Percentiles rank a stretch among this genome's conserved stretches.
Evolutionary conservation across 2,888 invertebrate species (phyloP).

Genomic region (Lasioglossum morio): DNA sequence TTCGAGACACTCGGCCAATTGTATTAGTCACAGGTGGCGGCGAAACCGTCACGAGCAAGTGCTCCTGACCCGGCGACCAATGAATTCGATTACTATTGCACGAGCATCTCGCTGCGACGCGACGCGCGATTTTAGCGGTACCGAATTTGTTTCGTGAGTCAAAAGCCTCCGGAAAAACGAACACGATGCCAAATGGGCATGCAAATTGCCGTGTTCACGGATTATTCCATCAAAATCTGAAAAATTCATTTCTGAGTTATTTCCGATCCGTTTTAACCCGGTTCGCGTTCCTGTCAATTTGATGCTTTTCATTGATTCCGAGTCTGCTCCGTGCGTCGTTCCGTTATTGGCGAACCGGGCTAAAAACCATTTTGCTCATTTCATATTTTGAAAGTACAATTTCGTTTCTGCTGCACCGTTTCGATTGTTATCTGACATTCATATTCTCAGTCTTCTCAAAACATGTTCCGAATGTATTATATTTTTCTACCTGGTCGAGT

Average conservation of each 20-base stretch:
- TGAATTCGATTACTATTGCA: slow-evolving; percentile 39
- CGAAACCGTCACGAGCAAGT: slow-evolving; percentile 41
- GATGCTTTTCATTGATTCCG: not conserved
- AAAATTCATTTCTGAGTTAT: not conserved
- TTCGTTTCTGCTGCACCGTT: not conserved
- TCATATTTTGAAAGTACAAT: not conserved
- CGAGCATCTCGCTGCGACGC: not conserved
- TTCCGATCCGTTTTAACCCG: not conserved
- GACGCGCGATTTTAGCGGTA: not conserved
- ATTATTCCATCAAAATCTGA: not conserved
- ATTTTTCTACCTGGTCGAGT: not conserved
- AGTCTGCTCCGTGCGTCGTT: not conserved
- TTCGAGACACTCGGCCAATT: not conserved
- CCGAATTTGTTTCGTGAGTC: not conserved
- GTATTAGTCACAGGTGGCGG: slow-evolving; percentile 33
- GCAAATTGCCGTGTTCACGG: not conserved
- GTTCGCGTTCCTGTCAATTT: not conserved
- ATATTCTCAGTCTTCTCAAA: too few species aligned
- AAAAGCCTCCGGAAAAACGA: not conserved
- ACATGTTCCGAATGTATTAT: not conserved
- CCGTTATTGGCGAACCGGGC: not conserved
- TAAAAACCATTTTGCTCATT: not conserved
- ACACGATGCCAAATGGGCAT: not conserved
- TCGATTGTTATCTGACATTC: not conserved
- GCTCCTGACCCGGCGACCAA: slow-evolving; percentile 8